These are phyloP conservation scores for Neotragus pygmaeus DNA, from an alignment of 2,113 vertebrate genomes.

Conservation along the genomic window DNA sequence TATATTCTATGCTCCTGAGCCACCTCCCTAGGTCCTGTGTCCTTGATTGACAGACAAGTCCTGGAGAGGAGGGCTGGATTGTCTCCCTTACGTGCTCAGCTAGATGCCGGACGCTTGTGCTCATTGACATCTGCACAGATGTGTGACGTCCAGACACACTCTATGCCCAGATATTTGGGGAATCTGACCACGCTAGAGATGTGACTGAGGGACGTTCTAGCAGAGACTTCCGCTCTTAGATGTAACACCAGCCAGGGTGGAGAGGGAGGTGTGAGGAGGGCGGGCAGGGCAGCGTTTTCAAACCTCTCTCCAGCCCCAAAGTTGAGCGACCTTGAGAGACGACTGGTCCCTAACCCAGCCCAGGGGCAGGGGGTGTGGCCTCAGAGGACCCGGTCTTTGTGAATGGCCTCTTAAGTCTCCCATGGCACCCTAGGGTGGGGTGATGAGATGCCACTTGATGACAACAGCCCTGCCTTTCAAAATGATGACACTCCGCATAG, in stretches of 20 bases:
- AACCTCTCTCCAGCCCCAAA: not conserved
- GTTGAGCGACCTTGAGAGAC: not conserved
- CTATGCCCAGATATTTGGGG: not conserved
- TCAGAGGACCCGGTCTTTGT: not conserved
- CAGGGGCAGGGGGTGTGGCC: not conserved
- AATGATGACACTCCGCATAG: constrained; percentile 54
- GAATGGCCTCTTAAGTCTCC: not conserved
- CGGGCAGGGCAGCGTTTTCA: not conserved
- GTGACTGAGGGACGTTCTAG: not conserved
- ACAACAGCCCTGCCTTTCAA: constrained; percentile 37
- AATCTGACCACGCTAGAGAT: not conserved
- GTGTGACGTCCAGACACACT: not conserved
- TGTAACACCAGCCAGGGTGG: not conserved
- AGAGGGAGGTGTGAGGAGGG: not conserved
- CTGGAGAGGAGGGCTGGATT: not conserved
- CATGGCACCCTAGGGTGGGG: not conserved
- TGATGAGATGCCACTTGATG: constrained; percentile 51
- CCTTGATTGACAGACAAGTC: not conserved
- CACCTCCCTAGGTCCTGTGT: not conserved
- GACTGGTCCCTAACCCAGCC: too few species aligned
- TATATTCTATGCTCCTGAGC: not conserved
- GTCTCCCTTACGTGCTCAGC: not conserved
- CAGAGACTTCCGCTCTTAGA: not conserved
- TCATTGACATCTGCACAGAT: not conserved
- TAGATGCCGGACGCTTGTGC: accelerated